A percentile compares a stretch with the other conserved stretches of the same genome.
Conservation (phyloP, 2,797 vertebrate genomes). For the Platalea minor region DNA sequence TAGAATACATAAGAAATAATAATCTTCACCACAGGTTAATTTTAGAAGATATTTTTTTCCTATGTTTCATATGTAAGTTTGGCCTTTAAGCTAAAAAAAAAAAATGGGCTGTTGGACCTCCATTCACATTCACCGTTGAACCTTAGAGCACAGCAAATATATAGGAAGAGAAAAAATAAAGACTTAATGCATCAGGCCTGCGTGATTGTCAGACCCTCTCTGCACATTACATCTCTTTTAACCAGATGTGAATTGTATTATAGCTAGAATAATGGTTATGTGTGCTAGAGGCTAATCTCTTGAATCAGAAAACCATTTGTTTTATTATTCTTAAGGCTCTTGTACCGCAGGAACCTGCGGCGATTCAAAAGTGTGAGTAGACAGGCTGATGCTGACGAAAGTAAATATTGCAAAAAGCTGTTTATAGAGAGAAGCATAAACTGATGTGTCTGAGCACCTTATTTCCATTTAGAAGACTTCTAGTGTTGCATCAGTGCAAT, state of each 20-base stretch:
- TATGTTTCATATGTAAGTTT: not conserved
- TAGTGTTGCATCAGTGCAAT: not conserved
- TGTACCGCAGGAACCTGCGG: not conserved
- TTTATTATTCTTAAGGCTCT: conserved; percentile 18
- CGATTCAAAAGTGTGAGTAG: not conserved
- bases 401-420: not conserved
- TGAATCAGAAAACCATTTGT: conserved; percentile 38
- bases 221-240: not conserved
- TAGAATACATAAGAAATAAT: not conserved
- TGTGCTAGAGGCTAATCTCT: conserved; percentile 33
- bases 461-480: conserved; percentile 16
- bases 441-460: not conserved
- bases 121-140: not conserved
- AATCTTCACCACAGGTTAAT: not conserved
- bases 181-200: not conserved
- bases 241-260: conserved; percentile 21
- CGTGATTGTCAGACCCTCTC: not conserved
- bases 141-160: not conserved
- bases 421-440: not conserved
- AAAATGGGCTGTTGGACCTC: not conserved
- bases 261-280: not conserved
- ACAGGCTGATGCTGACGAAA: not conserved
- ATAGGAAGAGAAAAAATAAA: not conserved
- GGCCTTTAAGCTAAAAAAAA: not conserved
- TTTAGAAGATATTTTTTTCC: not conserved